Base-by-base conservation (phyloP, 2,797 vertebrate species). In the Champsocephalus gunnari region DNA sequence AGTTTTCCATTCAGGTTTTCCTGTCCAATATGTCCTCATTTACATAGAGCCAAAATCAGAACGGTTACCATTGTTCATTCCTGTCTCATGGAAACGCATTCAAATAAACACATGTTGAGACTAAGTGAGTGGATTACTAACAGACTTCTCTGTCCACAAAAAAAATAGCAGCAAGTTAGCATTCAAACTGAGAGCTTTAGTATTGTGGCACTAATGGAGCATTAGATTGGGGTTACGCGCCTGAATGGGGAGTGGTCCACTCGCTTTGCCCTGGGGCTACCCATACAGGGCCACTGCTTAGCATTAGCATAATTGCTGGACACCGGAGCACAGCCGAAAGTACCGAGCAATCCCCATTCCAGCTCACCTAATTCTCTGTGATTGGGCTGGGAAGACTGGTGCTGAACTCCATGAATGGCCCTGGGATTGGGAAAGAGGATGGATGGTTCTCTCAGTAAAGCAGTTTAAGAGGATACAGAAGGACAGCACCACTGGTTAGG, bases 211-310 rank as follows among this genome's bases (percentile, higher is more conserved):
- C 89, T 93, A 94, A 94, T 92, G 80, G 89, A 87, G 87, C 87
- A 93, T 93, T 93, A 92, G 91, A 93, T 94, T 92, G 87, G 88
- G 92, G 93, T 94, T 93, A 94, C 93, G 89, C 87, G 58, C 73
- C 80, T 92, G 92, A 94, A 94, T 92, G 83, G 84, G 86, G 85
- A 88, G 82, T 87, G 88, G 88, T 89, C 85, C 86, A 83, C 89
- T 88, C 21, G 78, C 80, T 87, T 70, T 85, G 78, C 78, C 90
- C 86, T 47, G 51, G 73, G 89, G 89, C 90, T 92, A 87, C 55
- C 21, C 83, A 87, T 80, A 74, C 79, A 71, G 79, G 81, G 73
- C 84, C 73, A 79, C 58, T 12, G 83, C 84, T 88, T 79, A 79
- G 71, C 81, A 93, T 94, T 93, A 92, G 83, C 92, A 94, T 94